Percentiles rank a stretch among this genome's conserved stretches.
These are phyloP conservation scores for Trichacis sp. DNA, from an alignment of 2,888 invertebrate species.

Conservation along the genomic window DNA sequence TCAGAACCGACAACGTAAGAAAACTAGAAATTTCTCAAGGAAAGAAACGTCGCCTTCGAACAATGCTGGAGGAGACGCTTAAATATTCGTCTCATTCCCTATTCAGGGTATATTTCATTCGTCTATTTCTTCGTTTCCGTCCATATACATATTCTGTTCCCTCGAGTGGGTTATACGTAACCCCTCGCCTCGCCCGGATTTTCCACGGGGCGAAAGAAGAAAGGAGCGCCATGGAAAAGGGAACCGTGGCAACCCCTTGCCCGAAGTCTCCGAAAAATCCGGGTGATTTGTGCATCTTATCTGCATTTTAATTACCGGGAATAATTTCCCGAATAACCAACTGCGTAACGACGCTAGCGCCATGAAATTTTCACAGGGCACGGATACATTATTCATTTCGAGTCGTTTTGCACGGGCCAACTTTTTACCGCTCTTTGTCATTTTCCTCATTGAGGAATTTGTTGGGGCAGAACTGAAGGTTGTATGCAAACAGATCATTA, in stretches of 20 bases:
- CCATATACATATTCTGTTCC: constrained; percentile 53
- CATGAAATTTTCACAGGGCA: constrained; percentile 5
- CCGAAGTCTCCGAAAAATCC: constrained; percentile 56
- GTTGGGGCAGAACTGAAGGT: constrained; percentile 18
- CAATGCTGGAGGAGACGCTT: constrained; percentile 43
- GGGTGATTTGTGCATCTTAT: constrained; percentile 67
- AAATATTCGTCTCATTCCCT: constrained; percentile 64
- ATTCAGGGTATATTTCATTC: constrained; percentile 65
- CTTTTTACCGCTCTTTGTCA: constrained; percentile 4
- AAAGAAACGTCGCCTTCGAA: constrained; percentile 24
- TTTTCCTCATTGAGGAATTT: neutral
- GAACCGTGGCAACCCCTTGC: constrained; percentile 43
- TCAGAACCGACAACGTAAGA: no score
- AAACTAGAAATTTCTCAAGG: neutral
- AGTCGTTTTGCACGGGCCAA: constrained; percentile 2
- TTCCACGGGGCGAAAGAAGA: constrained; percentile 34
- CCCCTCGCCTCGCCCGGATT: constrained; percentile 40
- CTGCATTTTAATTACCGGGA: constrained; percentile 68
- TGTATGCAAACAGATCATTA: no score
- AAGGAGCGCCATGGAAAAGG: constrained; percentile 28
- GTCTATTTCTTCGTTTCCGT: constrained; percentile 57
- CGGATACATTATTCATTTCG: constrained; percentile 15
- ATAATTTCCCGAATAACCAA: constrained; percentile 65
- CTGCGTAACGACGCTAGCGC: constrained; percentile 36
- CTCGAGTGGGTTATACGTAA: constrained; percentile 47